Evolutionary conservation across 2,797 vertebrate species (phyloP).

Genomic region (Rousettus madagascariensis): DNA sequence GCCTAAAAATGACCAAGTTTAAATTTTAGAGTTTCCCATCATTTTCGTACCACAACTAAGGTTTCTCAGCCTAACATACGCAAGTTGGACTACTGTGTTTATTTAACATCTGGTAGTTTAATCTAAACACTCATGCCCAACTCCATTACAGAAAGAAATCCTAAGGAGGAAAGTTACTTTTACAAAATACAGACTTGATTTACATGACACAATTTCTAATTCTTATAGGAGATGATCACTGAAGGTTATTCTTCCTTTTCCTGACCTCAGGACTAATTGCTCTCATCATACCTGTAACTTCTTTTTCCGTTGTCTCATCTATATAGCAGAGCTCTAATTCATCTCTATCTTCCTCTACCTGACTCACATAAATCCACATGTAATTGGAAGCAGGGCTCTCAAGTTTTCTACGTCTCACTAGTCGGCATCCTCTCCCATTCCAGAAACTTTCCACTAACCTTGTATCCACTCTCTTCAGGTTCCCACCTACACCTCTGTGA

Average conservation of each 20-base stretch:
- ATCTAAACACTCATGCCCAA: neutral
- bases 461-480: neutral
- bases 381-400: neutral
- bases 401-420: neutral
- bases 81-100: slow-evolving; percentile 19
- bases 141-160: neutral
- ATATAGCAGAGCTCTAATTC: neutral
- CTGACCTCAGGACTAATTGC: neutral
- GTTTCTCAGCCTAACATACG: neutral
- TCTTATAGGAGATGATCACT: neutral
- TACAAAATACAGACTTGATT: slow-evolving; percentile 28
- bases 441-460: neutral
- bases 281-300: neutral
- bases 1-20: neutral
- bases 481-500: neutral
- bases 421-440: neutral
- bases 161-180: slow-evolving; percentile 21
- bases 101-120: slow-evolving; percentile 17
- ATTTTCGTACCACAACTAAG: slow-evolving; percentile 22
- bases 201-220: neutral
- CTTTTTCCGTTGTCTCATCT: neutral
- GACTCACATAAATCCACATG: neutral
- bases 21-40: slow-evolving; percentile 5
- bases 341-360: neutral
- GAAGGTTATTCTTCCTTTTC: neutral